Evolutionary conservation across 2,888 invertebrate species (phyloP).

Genomic region (Cecidostiba fungosa): DNA sequence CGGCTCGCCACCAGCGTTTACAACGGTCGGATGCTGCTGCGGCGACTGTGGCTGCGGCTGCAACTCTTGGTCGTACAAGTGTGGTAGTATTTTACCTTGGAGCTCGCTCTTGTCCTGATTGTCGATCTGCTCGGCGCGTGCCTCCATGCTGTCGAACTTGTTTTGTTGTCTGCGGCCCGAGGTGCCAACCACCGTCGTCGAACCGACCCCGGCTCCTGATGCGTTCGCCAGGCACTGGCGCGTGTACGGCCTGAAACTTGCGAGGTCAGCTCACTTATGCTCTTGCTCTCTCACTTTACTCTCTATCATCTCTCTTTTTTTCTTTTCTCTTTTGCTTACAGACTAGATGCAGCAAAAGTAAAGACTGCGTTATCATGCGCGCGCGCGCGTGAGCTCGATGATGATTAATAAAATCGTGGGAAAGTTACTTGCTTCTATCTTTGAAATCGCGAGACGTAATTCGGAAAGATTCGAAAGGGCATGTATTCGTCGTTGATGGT

Average conservation of each 20-base stretch:
- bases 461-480: not conserved
- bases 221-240: slow-evolving; percentile 76
- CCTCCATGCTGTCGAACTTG: slow-evolving; percentile 72
- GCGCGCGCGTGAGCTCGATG: slow-evolving; percentile 40
- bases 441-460: not conserved
- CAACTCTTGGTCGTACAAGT: slow-evolving; percentile 76
- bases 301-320: not conserved
- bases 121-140: slow-evolving; percentile 74
- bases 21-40: slow-evolving; percentile 75
- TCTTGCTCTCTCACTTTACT: slow-evolving; percentile 19
- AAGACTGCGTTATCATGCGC: slow-evolving; percentile 4
- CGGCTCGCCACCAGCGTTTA: slow-evolving; percentile 49
- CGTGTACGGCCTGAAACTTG: slow-evolving; percentile 76
- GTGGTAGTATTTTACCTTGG: slow-evolving; percentile 77
- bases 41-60: slow-evolving; percentile 74
- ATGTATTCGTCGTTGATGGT: not conserved
- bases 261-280: slow-evolving; percentile 60
- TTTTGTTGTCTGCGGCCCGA: slow-evolving; percentile 70
- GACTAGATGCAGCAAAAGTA: slow-evolving; percentile 18
- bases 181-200: slow-evolving; percentile 69
- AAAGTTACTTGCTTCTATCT: slow-evolving; percentile 21
- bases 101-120: slow-evolving; percentile 77
- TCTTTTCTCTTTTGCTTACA: not conserved
- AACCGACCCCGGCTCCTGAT: slow-evolving; percentile 73
- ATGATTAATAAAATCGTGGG: slow-evolving; percentile 59